Conservation (phyloP, 2,888 invertebrate genomes). For the Mesoligia furuncula region DNA sequence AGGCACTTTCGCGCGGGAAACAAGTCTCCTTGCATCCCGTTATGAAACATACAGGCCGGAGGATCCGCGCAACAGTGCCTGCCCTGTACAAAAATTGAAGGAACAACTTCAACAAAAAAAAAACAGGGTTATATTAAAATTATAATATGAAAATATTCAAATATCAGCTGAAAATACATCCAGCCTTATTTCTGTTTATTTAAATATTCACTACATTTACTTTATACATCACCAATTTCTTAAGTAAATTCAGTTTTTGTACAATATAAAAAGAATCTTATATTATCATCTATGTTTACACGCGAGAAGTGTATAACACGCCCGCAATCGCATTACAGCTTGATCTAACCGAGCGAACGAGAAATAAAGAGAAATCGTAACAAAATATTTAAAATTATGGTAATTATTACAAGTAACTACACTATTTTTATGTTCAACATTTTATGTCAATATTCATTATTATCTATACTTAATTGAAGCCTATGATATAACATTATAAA, state of each 20-base stretch:
- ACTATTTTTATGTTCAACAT: slow-evolving; percentile 89
- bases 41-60: slow-evolving; percentile 42
- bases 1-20: slow-evolving; percentile 72
- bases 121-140: slow-evolving; percentile 91
- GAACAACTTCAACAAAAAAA: slow-evolving; percentile 89
- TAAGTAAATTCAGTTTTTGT: slow-evolving; percentile 91
- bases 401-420: slow-evolving; percentile 90
- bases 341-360: slow-evolving; percentile 87
- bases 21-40: slow-evolving; percentile 30
- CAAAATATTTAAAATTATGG: slow-evolving; percentile 89
- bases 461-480: slow-evolving; percentile 88
- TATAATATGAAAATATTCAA: slow-evolving; percentile 91
- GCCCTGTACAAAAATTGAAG: slow-evolving; percentile 86
- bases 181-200: slow-evolving; percentile 90
- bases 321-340: slow-evolving; percentile 81
- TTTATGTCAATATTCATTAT: slow-evolving; percentile 90
- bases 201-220: slow-evolving; percentile 90
- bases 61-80: slow-evolving; percentile 72
- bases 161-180: slow-evolving; percentile 88
- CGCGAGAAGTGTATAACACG: slow-evolving; percentile 85
- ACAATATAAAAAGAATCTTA: slow-evolving; percentile 91
- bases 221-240: slow-evolving; percentile 91
- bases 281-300: slow-evolving; percentile 87
- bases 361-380: slow-evolving; percentile 86
- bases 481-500: slow-evolving; percentile 89